Evolutionary conservation across 2,797 vertebrate species (phyloP), one percentile per base, ranked within the genome.

Genomic region (Hippoglossus hippoglossus): DNA sequence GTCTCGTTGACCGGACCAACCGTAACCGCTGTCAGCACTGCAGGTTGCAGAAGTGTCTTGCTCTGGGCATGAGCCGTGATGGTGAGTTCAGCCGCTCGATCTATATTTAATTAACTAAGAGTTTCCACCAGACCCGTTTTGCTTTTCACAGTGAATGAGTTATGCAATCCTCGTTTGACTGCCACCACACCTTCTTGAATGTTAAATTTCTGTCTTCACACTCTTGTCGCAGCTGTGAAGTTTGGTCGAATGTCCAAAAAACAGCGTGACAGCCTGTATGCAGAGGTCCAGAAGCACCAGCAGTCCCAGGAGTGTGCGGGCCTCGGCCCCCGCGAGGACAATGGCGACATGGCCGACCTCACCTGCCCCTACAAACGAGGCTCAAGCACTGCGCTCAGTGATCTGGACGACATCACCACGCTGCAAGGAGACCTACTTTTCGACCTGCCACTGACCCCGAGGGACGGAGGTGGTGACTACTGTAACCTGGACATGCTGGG

Each of bases 171-270:
- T 63, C 51, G 18, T 77, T 53, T 50, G 21, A 57, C 28, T 2
- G 16, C 2, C 19, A 16, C 41, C 28, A 2, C 41, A 11, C n/a
- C 25, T 58, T 57, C 49, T 57, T 74, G 11, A 67, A 58, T 77
- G n/a, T 54, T 78, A 41, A 0, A 41, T 57, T 66, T 59, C 63
- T 25, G 2, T 58, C 4, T 34, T 62, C 36, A 3, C n/a, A 2
- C 19, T 65, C 21, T 31, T 25, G 0, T 62, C 13, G 2, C 88
- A 98, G 97, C 97, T 1, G 97, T 98, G 78, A 98, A 98, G 82
- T 98, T 98, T 1, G 97, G 97, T 39, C 95, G 97, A 58, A 98
- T 98, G 97, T 97, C 97, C 1, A 97, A 98, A 89, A 97, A 97
- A 89, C 97, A 97, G 88, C 94, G 96, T 0, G 97, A 97, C 93